Conservation (phyloP, 2,888 invertebrate genomes). For the Scrobipalpa costella region DNA sequence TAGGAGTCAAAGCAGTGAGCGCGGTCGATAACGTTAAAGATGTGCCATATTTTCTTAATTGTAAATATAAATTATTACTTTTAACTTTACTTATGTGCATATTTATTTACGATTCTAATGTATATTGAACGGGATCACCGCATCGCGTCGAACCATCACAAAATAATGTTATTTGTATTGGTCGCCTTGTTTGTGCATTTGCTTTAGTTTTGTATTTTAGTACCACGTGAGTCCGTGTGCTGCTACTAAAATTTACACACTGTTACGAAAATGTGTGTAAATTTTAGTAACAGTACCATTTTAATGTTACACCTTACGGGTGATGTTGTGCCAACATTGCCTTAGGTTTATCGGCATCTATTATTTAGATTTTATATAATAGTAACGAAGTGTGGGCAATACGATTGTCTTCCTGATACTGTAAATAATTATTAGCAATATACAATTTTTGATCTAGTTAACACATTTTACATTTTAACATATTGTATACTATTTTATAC, state of each 20-base stretch:
- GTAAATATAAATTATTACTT: conserved; percentile 78
- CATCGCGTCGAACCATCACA: conserved; percentile 65
- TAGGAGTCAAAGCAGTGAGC: conserved; percentile 49
- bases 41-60: conserved; percentile 80
- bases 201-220: conserved; percentile 64
- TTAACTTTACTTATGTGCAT: conserved; percentile 71
- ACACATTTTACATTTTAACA: conserved; percentile 52
- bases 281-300: neutral
- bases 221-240: conserved; percentile 33
- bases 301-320: neutral
- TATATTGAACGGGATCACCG: conserved; percentile 52
- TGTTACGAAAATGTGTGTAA: neutral
- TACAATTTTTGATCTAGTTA: conserved; percentile 35
- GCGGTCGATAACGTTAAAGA: conserved; percentile 71
- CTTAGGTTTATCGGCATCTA: conserved; percentile 39
- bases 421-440: conserved; percentile 56
- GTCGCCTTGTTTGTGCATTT: conserved; percentile 76
- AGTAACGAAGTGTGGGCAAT: conserved; percentile 33
- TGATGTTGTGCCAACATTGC: conserved; percentile 14
- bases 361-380: conserved; percentile 33
- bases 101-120: conserved; percentile 73
- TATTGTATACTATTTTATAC: conserved; percentile 55
- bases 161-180: conserved; percentile 56
- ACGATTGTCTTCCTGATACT: conserved; percentile 42
- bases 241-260: conserved; percentile 2